Percentiles rank a stretch among this genome's conserved stretches.
These are phyloP conservation scores for Hyposoter didymator DNA, from an alignment of 2,888 invertebrate species.

Conservation along the genomic window DNA sequence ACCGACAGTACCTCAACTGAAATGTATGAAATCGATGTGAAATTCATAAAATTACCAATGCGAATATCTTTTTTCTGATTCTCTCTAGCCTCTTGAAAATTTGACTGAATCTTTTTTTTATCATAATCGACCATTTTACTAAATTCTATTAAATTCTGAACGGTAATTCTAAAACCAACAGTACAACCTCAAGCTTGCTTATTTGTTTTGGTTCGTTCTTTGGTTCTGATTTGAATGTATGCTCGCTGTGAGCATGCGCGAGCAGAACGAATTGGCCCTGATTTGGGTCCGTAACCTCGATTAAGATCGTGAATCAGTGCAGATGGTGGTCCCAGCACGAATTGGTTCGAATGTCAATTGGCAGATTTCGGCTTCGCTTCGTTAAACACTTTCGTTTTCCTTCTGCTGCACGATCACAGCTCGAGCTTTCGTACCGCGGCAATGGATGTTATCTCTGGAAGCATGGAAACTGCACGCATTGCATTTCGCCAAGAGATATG, in stretches of 20 bases:
- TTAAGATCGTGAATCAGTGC: not conserved
- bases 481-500: not conserved
- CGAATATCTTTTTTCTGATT: no score
- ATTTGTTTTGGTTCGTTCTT: not conserved
- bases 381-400: not conserved
- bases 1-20: no score
- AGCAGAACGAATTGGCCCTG: slow-evolving; percentile 16
- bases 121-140: no score
- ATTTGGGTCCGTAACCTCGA: not conserved
- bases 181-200: not conserved
- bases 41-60: no score
- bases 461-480: not conserved
- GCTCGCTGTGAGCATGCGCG: not conserved
- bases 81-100: no score
- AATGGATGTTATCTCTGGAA: not conserved
- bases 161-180: no score
- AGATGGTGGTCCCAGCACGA: not conserved
- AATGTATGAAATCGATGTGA: no score
- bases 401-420: not conserved
- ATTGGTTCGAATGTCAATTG: slow-evolving; percentile 7
- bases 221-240: not conserved
- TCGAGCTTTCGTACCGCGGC: not conserved
- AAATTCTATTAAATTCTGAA: no score
- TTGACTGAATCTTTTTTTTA: no score
- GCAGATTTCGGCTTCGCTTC: not conserved